Evolutionary conservation across 2,113 vertebrate genomes (phyloP).

Genomic region (Agelaius tricolor): DNA sequence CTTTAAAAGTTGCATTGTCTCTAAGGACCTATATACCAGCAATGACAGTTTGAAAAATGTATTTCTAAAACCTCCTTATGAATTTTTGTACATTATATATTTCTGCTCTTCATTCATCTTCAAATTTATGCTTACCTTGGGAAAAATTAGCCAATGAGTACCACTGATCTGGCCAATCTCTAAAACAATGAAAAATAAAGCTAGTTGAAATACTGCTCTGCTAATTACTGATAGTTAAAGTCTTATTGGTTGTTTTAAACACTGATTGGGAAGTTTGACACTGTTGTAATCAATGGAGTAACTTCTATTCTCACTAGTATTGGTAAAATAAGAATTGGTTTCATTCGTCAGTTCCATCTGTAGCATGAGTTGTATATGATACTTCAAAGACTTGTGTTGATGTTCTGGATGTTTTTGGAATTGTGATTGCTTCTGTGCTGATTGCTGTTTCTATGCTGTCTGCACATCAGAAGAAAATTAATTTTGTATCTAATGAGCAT

Average conservation of each 20-base stretch:
- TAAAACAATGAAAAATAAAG: background rate
- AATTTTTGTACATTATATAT: background rate
- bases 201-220: background rate
- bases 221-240: background rate
- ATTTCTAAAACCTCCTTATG: background rate
- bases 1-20: background rate
- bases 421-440: background rate
- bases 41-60: background rate
- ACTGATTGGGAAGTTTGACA: background rate
- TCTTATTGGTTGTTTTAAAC: background rate
- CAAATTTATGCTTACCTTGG: background rate
- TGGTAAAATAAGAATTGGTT: background rate
- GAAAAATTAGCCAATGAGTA: background rate
- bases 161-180: background rate
- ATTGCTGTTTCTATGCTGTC: background rate
- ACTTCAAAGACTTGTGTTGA: background rate
- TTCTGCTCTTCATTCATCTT: background rate
- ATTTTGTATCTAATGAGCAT: background rate
- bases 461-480: background rate
- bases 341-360: background rate
- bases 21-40: background rate
- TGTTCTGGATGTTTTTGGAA: background rate
- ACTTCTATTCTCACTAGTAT: background rate
- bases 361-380: background rate
- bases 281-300: background rate